Base-by-base conservation (phyloP, 2,113 vertebrate genomes). In the Picathartes gymnocephalus region DNA sequence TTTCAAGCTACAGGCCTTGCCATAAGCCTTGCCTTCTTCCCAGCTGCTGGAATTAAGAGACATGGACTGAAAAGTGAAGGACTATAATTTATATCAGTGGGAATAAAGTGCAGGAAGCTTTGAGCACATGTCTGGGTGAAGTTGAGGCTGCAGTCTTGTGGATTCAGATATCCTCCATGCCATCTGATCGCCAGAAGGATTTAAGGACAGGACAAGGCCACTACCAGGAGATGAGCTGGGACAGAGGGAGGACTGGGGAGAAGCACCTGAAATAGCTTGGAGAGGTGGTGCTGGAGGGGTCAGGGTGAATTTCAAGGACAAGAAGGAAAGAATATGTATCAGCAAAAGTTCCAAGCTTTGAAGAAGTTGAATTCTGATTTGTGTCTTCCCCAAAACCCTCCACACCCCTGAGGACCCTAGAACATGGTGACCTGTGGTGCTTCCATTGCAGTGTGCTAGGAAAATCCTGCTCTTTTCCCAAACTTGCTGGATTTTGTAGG, bases 371-470 rank as follows among this genome's bases (percentile, higher is more conserved):
- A 42, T 11, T 90, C 62, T 24, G 25, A 33, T 37, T 78, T 80
- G n/a, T 45, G 19, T 53, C 53, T 71, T 71, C 57, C 39, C 48
- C 48, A 5, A 82, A 78, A 37, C 28, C 21, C 58, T 72, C 53
- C 4, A 24, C 18, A 33, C 47, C 47, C 14, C 33, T 31, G 35
- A 13, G 16, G 15, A 73, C 31, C 60, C 61, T 27, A 14, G 31
- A 78, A 30, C 27, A 39, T 0, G 1, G 28, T 35, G 21, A 84
- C 21, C 54, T 35, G 39, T 35, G 4, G 2, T 4, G 2, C 25
- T 60, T 80, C n/a, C 35, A 24, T 11, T 37, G 72, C 50, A 33
- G 17, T 0, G 7, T 15, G 15, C 83, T 35, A 71, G 28, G 22
- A 48, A 64, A 70, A 81, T n/a, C 48, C 70, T 28, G 30, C 56